Evolutionary conservation across 2,113 vertebrate genomes (phyloP).

Genomic region (Ochotona curzoniae): DNA sequence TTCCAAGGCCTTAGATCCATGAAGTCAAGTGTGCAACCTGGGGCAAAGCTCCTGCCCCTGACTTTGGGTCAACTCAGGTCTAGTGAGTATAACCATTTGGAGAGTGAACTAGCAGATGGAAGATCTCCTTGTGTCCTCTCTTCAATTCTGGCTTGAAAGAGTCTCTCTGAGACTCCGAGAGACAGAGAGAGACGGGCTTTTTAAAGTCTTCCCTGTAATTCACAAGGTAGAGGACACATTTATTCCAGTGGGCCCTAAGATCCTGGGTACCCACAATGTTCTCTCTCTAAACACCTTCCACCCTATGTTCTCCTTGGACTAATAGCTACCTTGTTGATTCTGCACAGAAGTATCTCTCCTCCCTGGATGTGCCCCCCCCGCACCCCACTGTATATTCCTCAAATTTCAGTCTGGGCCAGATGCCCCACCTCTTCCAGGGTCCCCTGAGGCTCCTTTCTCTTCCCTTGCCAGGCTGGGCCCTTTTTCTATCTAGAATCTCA

Average conservation of each 20-base stretch:
- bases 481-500: not conserved
- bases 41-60: too few relatives aligned
- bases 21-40: too few relatives aligned
- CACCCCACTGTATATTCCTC: too few relatives aligned
- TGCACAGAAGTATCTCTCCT: not conserved
- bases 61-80: too few relatives aligned
- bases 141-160: too few relatives aligned
- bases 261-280: not conserved
- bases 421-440: not conserved
- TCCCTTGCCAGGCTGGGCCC: not conserved
- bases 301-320: rapidly evolving
- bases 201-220: not conserved
- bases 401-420: not conserved
- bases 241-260: not conserved
- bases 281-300: not conserved
- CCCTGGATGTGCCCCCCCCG: not conserved
- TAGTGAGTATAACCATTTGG: too few relatives aligned
- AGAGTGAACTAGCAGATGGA: too few relatives aligned
- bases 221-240: too few relatives aligned
- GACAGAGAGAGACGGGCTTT: too few relatives aligned
- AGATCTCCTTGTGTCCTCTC: too few relatives aligned
- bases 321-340: not conserved
- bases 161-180: too few relatives aligned
- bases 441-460: not conserved
- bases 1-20: too few relatives aligned